Conservation (phyloP, 2,113 vertebrate species). For the Opisthocomus hoazin region DNA sequence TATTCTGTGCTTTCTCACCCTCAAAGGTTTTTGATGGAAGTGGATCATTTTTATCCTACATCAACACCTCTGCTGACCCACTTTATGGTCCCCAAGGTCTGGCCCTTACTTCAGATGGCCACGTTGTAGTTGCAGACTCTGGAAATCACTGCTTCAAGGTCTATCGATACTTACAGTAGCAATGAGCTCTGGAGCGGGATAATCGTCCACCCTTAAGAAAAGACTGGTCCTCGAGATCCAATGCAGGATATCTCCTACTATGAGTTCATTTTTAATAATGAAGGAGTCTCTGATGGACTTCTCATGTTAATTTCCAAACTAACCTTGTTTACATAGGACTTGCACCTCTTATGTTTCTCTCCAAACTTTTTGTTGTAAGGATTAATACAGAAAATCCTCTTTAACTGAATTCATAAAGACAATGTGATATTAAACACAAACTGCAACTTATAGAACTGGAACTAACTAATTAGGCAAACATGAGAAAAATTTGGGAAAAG, state of each 20-base stretch:
- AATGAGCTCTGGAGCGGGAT: not conserved
- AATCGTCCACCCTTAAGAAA: not conserved
- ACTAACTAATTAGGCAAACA: constrained; percentile 62
- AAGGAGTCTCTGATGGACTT: constrained; percentile 62
- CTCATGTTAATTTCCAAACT: constrained; percentile 65
- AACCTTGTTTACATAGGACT: constrained; percentile 73
- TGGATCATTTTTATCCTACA: constrained; percentile 95
- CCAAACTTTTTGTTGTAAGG: constrained; percentile 54
- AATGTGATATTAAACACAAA: constrained; percentile 61
- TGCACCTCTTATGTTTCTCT: constrained; percentile 62
- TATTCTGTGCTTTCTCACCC: constrained; percentile 19
- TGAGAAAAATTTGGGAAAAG: constrained; percentile 27
- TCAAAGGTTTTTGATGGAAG: constrained; percentile 95
- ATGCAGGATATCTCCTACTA: constrained; percentile 49
- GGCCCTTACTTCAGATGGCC: constrained; percentile 92
- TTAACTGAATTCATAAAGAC: constrained; percentile 55
- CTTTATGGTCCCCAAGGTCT: constrained; percentile 96
- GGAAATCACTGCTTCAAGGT: constrained; percentile 99
- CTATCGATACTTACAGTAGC: constrained; percentile 93
- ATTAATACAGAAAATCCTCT: constrained; percentile 50
- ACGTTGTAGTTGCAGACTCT: constrained; percentile 96
- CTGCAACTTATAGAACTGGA: constrained; percentile 62
- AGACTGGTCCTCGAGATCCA: constrained; percentile 56
- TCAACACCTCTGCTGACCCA: constrained; percentile 96
- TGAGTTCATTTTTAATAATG: constrained; percentile 52